phyloP scores from a whole-genome alignment of 2,113 vertebrate species.

The Argyrosomus japonicus region DNA sequence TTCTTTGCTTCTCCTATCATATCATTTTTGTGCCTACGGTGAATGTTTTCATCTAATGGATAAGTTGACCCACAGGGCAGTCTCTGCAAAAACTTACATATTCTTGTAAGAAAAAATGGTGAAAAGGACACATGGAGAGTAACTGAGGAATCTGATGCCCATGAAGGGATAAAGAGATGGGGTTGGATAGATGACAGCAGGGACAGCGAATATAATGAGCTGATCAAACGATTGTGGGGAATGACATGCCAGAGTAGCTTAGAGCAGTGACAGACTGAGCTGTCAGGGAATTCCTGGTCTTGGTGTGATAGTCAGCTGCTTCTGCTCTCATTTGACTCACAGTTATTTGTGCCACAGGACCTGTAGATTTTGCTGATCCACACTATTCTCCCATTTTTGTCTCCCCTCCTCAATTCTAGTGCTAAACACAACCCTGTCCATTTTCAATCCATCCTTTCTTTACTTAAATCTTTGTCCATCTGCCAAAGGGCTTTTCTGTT shows the following conservation, averaged over 20 bases:
- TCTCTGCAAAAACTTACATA: neutral
- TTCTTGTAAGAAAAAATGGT: constrained; percentile 25
- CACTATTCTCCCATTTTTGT: neutral
- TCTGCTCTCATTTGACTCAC: constrained; percentile 38
- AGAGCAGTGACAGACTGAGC: constrained; percentile 41
- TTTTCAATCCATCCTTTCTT: neutral
- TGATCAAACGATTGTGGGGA: constrained; percentile 64
- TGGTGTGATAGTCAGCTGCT: constrained; percentile 32
- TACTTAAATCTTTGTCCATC: too few relatives aligned
- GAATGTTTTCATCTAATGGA: constrained; percentile 7
- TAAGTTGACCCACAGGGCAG: neutral
- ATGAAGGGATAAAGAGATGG: constrained; percentile 43
- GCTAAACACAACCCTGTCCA: constrained; percentile 1
- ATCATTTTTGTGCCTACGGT: neutral
- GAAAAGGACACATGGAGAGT: constrained; percentile 17
- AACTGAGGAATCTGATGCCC: constrained; percentile 27
- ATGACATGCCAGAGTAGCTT: constrained; percentile 61
- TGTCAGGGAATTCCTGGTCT: constrained; percentile 53
- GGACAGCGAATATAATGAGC: constrained; percentile 62
- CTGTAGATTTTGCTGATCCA: constrained; percentile 26
- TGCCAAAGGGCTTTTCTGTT: neutral
- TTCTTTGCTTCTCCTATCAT: neutral
- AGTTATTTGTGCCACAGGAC: constrained; percentile 32
- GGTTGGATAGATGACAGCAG: constrained; percentile 53
- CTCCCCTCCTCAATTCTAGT: neutral